Percentiles rank a stretch among this genome's conserved stretches.
These are phyloP conservation scores for Heliconius eleuchia DNA, from an alignment of 1,140 invertebrate species.

Conservation along the genomic window DNA sequence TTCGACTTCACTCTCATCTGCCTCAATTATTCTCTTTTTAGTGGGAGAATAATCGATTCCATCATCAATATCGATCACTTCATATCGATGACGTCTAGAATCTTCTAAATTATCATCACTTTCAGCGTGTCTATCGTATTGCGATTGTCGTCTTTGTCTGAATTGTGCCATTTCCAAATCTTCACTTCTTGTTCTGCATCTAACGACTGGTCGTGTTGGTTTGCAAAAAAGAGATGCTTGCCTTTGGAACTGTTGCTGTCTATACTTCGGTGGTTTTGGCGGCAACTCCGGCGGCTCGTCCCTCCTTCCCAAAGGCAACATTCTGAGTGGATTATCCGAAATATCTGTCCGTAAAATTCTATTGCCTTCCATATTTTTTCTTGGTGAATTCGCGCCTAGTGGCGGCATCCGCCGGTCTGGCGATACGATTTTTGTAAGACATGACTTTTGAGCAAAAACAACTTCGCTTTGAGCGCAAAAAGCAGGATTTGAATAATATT, in stretches of 20 bases:
- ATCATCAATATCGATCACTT: conserved; percentile 82
- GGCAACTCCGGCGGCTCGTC: conserved; percentile 74
- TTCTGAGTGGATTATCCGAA: conserved; percentile 77
- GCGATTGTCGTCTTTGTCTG: conserved; percentile 41
- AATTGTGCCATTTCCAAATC: conserved; percentile 76
- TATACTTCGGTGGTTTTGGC: conserved; percentile 68
- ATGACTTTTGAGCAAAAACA: conserved; percentile 74
- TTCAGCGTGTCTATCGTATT: conserved; percentile 22
- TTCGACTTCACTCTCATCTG: conserved; percentile 76
- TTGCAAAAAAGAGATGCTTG: conserved; percentile 69
- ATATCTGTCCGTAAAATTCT: conserved; percentile 77
- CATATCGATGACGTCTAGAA: conserved; percentile 74
- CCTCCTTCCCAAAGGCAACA: conserved; percentile 54
- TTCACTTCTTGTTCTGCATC: conserved; percentile 68
- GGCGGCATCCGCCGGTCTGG: conserved; percentile 67
- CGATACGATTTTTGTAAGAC: conserved; percentile 60
- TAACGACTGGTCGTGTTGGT: conserved; percentile 52
- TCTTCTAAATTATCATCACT: conserved; percentile 66
- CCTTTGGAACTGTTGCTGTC: conserved; percentile 59
- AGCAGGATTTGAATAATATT: conserved; percentile 88
- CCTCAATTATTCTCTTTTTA: conserved; percentile 81
- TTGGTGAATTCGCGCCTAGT: conserved; percentile 68
- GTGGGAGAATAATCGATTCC: conserved; percentile 82
- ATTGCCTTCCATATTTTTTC: conserved; percentile 56
- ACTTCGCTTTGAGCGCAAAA: conserved; percentile 89